A percentile compares a stretch with the other conserved stretches of the same genome.
These are phyloP conservation scores for Linnaemya tessellans DNA, from an alignment of 2,888 invertebrate genomes.

Conservation along the genomic window DNA sequence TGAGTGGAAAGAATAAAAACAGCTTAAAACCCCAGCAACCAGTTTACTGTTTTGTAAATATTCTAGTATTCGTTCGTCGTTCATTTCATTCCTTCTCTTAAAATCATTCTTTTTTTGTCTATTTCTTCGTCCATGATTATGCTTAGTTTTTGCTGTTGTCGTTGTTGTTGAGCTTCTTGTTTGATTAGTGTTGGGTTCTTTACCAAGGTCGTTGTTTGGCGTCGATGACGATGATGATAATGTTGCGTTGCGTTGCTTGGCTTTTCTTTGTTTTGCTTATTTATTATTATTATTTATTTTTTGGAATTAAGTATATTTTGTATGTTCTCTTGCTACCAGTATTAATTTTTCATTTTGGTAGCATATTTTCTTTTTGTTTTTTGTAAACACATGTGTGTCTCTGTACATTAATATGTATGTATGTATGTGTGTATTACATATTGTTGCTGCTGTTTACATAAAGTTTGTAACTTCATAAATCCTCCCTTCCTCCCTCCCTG, in stretches of 20 bases:
- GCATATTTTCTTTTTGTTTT: slow-evolving; percentile 1
- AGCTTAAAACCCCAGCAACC: slow-evolving; percentile 34
- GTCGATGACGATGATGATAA: slow-evolving; percentile 71
- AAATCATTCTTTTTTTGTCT: slow-evolving; percentile 14
- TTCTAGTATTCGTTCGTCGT: slow-evolving; percentile 25
- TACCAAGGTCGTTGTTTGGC: slow-evolving; percentile 82
- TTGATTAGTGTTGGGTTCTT: slow-evolving; percentile 71
- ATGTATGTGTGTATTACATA: neutral
- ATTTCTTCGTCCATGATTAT: slow-evolving; percentile 59
- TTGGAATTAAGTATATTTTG: neutral
- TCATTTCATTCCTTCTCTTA: slow-evolving; percentile 26
- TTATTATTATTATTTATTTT: slow-evolving; percentile 7
- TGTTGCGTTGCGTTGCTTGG: slow-evolving; percentile 44
- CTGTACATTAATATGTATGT: neutral
- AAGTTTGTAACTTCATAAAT: neutral
- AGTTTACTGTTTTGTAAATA: slow-evolving; percentile 35
- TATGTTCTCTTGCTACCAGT: neutral
- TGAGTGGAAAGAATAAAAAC: slow-evolving; percentile 1
- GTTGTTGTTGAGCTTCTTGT: slow-evolving; percentile 48
- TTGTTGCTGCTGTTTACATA: neutral
- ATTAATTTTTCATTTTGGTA: neutral
- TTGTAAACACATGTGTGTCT: too few species aligned
- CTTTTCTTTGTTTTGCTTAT: slow-evolving; percentile 35
- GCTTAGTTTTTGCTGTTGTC: slow-evolving; percentile 37
- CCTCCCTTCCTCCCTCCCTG: neutral